phyloP scores from a whole-genome alignment of 2,888 invertebrate genomes.

The Drosophila limbata region DNA sequence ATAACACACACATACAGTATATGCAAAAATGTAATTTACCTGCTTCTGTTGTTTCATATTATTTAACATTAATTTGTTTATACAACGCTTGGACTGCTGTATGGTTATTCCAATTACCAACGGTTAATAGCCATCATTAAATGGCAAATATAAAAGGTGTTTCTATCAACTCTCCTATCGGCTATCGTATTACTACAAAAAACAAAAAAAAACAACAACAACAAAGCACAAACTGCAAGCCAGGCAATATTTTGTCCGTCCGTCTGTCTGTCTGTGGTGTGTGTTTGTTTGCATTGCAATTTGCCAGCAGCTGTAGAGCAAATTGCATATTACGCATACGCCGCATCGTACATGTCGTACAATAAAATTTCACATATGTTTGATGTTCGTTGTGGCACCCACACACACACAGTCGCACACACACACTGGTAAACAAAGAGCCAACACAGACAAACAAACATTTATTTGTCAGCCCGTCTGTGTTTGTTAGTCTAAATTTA shows the following conservation, averaged over 20 bases:
- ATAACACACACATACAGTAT: slow-evolving; percentile 6
- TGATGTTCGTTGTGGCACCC: slow-evolving; percentile 21
- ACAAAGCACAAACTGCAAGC: slow-evolving; percentile 35
- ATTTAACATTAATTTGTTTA: slow-evolving; percentile 75
- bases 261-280: slow-evolving; percentile 26
- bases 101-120: slow-evolving; percentile 50
- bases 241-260: slow-evolving; percentile 55
- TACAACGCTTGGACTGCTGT: slow-evolving; percentile 43
- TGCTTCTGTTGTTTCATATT: slow-evolving; percentile 55
- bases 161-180: slow-evolving; percentile 28
- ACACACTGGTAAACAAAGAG: slow-evolving; percentile 34
- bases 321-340: slow-evolving; percentile 79
- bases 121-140: slow-evolving; percentile 73
- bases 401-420: slow-evolving; percentile 10
- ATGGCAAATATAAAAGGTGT: slow-evolving; percentile 40
- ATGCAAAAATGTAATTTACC: slow-evolving; percentile 48
- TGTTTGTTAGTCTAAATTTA: slow-evolving; percentile 69
- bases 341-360: slow-evolving; percentile 49
- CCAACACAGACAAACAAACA: slow-evolving; percentile 41
- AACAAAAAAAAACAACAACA: slow-evolving; percentile 19
- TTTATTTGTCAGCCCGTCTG: slow-evolving; percentile 59
- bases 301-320: slow-evolving; percentile 70
- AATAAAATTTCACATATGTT: slow-evolving; percentile 46
- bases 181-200: slow-evolving; percentile 56
- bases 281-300: slow-evolving; percentile 59